These are phyloP conservation scores for Artibeus jamaicensis DNA, from an alignment of 2,797 vertebrate species.

Conservation along the genomic window DNA sequence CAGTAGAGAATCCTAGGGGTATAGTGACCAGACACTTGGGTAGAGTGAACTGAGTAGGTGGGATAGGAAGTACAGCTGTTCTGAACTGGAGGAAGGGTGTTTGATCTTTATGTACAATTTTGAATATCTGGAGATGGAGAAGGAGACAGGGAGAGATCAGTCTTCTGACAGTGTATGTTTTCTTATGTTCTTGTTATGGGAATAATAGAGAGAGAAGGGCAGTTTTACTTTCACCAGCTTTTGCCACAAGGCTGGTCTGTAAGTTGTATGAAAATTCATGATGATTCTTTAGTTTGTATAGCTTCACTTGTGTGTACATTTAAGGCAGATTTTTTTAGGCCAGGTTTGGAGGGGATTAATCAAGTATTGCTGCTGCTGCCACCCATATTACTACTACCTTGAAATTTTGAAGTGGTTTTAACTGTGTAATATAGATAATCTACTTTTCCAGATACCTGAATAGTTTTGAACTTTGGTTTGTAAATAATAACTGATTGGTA, in stretches of 20 bases:
- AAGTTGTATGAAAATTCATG: neutral
- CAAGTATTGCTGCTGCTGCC: neutral
- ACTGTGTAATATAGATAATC: neutral
- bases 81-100: neutral
- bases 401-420: conserved; percentile 10
- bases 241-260: neutral
- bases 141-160: neutral
- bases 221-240: neutral
- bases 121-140: conserved; percentile 9
- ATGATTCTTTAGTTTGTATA: neutral
- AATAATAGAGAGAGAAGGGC: neutral
- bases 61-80: neutral
- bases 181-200: neutral
- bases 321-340: neutral
- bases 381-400: neutral
- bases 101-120: neutral
- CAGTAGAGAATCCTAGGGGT: neutral
- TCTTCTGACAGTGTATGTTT: neutral
- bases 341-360: neutral
- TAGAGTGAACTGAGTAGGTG: neutral
- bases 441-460: neutral
- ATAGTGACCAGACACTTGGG: neutral
- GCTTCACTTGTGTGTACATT: neutral
- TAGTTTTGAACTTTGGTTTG: conserved; percentile 1
- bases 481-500: neutral